phyloP scores from a whole-genome alignment of 2,797 vertebrate genomes.

The Spondyliosoma cantharus region DNA sequence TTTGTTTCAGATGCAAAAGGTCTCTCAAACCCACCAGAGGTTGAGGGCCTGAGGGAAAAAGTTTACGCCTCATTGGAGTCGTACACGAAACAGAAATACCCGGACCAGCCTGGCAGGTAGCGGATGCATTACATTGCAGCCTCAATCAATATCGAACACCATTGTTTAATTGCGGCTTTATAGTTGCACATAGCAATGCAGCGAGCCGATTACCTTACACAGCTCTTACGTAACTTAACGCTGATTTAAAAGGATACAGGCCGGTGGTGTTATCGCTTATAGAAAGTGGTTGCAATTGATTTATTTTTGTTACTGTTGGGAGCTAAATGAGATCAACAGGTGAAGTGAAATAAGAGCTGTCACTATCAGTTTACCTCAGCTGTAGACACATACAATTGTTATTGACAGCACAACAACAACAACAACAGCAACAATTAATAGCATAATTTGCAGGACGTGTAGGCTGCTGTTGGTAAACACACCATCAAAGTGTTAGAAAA shows the following conservation, averaged over 20 bases:
- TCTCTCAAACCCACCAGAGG: constrained; percentile 92
- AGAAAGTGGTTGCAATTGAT: constrained; percentile 5
- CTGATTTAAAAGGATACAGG: constrained; percentile 7
- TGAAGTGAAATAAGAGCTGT: background rate
- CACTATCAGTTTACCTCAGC: background rate
- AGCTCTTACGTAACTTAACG: constrained; percentile 13
- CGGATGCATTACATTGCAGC: constrained; percentile 5
- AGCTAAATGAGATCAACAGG: background rate
- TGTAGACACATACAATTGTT: background rate
- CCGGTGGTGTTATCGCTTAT: background rate
- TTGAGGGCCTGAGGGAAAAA: constrained; percentile 93
- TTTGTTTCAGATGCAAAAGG: constrained; percentile 92
- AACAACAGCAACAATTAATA: background rate
- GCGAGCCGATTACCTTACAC: background rate
- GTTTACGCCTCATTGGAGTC: constrained; percentile 96
- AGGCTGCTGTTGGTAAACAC: no score
- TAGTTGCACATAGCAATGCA: background rate
- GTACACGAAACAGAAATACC: constrained; percentile 97
- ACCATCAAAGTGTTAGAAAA: no score
- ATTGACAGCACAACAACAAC: background rate
- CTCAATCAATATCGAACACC: background rate
- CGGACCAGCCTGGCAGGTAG: constrained; percentile 95
- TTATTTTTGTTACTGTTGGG: background rate
- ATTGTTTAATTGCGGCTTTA: background rate
- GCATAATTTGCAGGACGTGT: no score